Percentiles rank a stretch among this genome's conserved stretches.
Evolutionary conservation across 2,113 vertebrate species (phyloP).

Genomic region (Cryptotis parvus): DNA sequence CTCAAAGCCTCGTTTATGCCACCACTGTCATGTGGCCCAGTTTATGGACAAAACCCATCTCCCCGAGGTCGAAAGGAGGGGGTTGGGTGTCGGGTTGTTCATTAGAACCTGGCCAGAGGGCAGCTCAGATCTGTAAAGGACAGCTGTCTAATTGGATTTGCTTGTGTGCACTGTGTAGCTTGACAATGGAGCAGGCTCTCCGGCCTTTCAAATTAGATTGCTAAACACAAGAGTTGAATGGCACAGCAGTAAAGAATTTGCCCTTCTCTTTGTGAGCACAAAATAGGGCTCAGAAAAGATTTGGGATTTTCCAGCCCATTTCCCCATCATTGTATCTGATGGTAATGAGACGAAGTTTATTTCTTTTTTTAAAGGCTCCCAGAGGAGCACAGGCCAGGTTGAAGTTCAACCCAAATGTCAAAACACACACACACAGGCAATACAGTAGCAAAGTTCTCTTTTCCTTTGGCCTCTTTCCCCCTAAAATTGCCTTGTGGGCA

Average conservation of each 20-base stretch:
- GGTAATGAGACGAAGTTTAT: constrained; percentile 87
- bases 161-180: constrained; percentile 86
- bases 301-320: constrained; percentile 89
- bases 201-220: constrained; percentile 91
- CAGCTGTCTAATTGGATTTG: constrained; percentile 92
- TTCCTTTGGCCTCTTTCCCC: constrained; percentile 78
- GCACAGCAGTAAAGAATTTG: constrained; percentile 89
- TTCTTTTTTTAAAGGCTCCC: constrained; percentile 85
- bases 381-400: constrained; percentile 83
- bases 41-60: constrained; percentile 83
- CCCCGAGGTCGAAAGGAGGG: constrained; percentile 45
- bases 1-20: background rate
- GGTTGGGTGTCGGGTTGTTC: constrained; percentile 73
- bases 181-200: constrained; percentile 88
- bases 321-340: constrained; percentile 86
- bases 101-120: constrained; percentile 87
- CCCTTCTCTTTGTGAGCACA: constrained; percentile 87
- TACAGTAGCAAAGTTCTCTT: constrained; percentile 82
- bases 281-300: constrained; percentile 87
- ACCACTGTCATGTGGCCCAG: constrained; percentile 78
- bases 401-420: constrained; percentile 87
- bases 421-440: constrained; percentile 81
- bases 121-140: constrained; percentile 86
- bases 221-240: constrained; percentile 90
- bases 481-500: constrained; percentile 86